phyloP scores from a whole-genome alignment of 2,797 vertebrate genomes.

The Danionella dracula region DNA sequence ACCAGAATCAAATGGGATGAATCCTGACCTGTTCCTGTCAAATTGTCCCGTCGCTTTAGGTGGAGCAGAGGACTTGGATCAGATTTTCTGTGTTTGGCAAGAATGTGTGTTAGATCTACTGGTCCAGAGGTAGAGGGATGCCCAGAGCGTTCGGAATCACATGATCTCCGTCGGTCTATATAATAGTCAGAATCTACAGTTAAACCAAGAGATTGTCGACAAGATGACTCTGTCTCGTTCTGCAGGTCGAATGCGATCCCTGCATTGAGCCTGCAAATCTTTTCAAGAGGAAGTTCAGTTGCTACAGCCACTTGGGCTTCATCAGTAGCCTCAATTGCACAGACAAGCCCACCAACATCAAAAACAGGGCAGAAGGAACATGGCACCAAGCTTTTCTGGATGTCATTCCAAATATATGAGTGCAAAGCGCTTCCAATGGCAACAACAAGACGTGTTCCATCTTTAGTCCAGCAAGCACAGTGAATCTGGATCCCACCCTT shows the following conservation, averaged over 20 bases:
- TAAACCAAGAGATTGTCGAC: constrained; percentile 50
- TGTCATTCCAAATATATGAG: constrained; percentile 86
- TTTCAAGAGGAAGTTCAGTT: constrained; percentile 87
- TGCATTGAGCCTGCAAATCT: constrained; percentile 81
- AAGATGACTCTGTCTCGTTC: constrained; percentile 48
- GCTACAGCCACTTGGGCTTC: constrained; percentile 79
- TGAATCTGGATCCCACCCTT: constrained; percentile 75
- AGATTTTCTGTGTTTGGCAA: constrained; percentile 68
- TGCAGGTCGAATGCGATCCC: constrained; percentile 71
- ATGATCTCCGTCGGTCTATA: constrained; percentile 59
- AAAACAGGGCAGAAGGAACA: constrained; percentile 85
- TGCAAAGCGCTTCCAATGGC: constrained; percentile 83
- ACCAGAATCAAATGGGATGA: constrained; percentile 88
- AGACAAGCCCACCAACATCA: constrained; percentile 79
- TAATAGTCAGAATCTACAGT: constrained; percentile 58
- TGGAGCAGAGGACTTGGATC: constrained; percentile 80
- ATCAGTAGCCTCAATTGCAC: constrained; percentile 75
- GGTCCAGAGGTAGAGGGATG: constrained; percentile 67
- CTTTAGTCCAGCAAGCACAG: constrained; percentile 91
- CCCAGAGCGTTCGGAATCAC: constrained; percentile 67
- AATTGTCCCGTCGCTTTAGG: constrained; percentile 73
- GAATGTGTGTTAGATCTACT: constrained; percentile 82
- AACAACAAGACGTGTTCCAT: constrained; percentile 85
- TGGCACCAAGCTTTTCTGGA: constrained; percentile 75
- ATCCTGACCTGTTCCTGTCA: constrained; percentile 82